phyloP scores from a whole-genome alignment of 2,888 invertebrate genomes.

The Molanna angustata region DNA sequence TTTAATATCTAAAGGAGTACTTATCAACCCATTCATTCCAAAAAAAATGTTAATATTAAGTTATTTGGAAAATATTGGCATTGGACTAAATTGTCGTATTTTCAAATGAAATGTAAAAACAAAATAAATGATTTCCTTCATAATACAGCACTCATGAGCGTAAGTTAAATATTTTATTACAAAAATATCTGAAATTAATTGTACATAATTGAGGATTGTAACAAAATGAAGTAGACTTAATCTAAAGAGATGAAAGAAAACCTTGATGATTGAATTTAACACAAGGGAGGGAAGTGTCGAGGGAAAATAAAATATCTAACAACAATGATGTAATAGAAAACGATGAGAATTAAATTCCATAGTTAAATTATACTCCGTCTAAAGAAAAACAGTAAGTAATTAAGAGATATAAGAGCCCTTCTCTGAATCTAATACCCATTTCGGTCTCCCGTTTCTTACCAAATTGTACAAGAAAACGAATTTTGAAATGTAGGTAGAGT shows the following conservation, averaged over 20 bases:
- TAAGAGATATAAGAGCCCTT: slow-evolving; percentile 24
- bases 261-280: slow-evolving; percentile 27
- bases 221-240: slow-evolving; percentile 21
- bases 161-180: too few species aligned
- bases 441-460: background rate
- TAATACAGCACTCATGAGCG: too few species aligned
- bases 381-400: slow-evolving; percentile 33
- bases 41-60: too few species aligned
- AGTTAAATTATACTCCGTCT: slow-evolving; percentile 28
- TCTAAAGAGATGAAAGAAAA: slow-evolving; percentile 23
- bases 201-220: slow-evolving; percentile 12
- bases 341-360: slow-evolving; percentile 32
- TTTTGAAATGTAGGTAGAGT: too few species aligned
- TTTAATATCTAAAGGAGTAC: too few species aligned
- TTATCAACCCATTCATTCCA: too few species aligned
- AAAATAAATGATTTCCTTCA: too few species aligned
- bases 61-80: too few species aligned
- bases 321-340: slow-evolving; percentile 32
- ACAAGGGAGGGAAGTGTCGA: slow-evolving; percentile 6
- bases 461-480: background rate
- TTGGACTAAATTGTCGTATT: too few species aligned
- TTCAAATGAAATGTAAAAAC: too few species aligned
- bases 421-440: slow-evolving; percentile 7
- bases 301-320: slow-evolving; percentile 26
- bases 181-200: too few species aligned